Conservation (phyloP, 37 sponge, comb jelly and placozoan species). For the Cladorhizidae sp. region DNA sequence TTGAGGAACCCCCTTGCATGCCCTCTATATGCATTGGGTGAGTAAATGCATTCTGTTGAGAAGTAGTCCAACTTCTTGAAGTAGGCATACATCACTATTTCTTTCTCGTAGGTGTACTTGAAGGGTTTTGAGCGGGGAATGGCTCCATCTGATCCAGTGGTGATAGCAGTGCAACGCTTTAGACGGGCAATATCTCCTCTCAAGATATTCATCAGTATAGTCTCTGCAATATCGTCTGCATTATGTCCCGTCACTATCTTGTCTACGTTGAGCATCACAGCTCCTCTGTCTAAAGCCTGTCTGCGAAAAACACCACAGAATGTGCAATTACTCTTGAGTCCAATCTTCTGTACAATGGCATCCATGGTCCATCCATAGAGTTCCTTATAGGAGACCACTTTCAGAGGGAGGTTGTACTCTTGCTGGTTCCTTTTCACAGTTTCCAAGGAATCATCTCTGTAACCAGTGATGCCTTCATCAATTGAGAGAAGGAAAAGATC, state of each 20-base stretch:
- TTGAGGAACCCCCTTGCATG: constrained; percentile 91
- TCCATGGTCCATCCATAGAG: constrained; percentile 99
- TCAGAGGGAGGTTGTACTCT: constrained; percentile 89
- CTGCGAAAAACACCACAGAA: constrained; percentile 99
- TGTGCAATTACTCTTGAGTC: constrained; percentile 95
- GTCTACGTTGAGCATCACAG: constrained; percentile 81
- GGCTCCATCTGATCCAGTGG: constrained; percentile 87
- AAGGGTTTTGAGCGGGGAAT: constrained; percentile 96
- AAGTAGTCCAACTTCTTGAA: constrained; percentile 98
- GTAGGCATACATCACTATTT: constrained; percentile 99
- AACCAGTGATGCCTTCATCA: constrained; percentile 98
- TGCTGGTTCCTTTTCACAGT: constrained; percentile 90
- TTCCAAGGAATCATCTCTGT: constrained; percentile 97
- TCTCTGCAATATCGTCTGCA: constrained; percentile 99
- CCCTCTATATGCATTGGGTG: constrained; percentile 98
- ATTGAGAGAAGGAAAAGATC: constrained; percentile 85
- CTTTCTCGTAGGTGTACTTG: constrained; percentile 99
- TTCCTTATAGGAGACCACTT: constrained; percentile 93
- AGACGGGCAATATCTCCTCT: constrained; percentile 96
- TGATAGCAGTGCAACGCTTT: constrained; percentile 86
- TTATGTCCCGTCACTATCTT: constrained; percentile 98
- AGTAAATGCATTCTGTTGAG: constrained; percentile 98
- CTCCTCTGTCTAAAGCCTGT: constrained; percentile 97
- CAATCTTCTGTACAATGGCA: constrained; percentile 93
- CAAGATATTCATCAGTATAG: constrained; percentile 96